Conservation (phyloP, 2,888 invertebrate genomes). For the Uropetala carovei region DNA sequence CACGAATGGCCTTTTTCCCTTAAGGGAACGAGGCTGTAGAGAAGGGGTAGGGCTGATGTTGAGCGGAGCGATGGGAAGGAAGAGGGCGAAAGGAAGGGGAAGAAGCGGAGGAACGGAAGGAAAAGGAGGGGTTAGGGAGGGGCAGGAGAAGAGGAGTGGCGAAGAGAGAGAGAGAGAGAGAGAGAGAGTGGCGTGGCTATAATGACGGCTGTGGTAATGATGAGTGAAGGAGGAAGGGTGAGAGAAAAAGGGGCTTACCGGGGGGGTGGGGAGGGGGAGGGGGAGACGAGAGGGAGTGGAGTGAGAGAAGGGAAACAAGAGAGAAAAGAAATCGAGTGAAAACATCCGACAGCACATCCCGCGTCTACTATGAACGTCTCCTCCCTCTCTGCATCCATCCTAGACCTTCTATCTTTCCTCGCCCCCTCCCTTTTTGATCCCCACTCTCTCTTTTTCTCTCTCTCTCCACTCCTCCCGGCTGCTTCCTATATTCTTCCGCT, state of each 20-base stretch:
- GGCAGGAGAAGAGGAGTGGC: not conserved
- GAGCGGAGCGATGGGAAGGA: not conserved
- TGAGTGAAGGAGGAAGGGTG: slow-evolving; percentile 41
- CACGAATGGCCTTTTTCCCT: not conserved
- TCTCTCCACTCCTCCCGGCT: not conserved
- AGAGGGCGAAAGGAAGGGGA: not conserved
- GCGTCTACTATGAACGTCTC: slow-evolving; percentile 2
- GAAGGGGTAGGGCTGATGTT: not conserved
- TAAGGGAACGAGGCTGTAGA: not conserved
- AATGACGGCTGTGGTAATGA: slow-evolving; percentile 58
- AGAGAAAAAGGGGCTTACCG: not conserved
- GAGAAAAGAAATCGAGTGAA: slow-evolving; percentile 48
- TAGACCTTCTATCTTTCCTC: not conserved
- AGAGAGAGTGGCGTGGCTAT: not conserved
- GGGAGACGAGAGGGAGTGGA: not conserved
- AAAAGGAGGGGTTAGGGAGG: not conserved
- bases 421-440: not conserved
- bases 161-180: not conserved
- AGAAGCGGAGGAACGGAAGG: not conserved
- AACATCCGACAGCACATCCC: slow-evolving; percentile 55
- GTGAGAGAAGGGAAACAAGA: not conserved
- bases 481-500: slow-evolving; percentile 1
- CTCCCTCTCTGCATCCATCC: not conserved
- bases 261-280: not conserved
- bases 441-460: not conserved